Percentiles rank a stretch among this genome's conserved stretches.
Conservation (phyloP, 2,888 invertebrate genomes). For the Oscheius onirici region DNA sequence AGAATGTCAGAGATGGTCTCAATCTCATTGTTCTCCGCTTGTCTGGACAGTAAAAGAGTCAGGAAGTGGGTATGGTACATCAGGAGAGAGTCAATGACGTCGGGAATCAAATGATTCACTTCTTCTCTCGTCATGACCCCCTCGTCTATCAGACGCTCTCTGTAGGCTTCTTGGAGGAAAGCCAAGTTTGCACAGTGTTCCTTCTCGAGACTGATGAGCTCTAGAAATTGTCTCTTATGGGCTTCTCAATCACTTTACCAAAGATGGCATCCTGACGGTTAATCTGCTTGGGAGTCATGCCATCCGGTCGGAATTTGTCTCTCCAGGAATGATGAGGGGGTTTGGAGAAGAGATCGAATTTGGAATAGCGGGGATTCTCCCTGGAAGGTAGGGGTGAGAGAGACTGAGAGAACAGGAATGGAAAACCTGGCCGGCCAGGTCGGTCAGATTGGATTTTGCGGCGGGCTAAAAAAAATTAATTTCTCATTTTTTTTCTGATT, state of each 20-base stretch:
- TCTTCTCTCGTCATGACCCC: conserved; percentile 46
- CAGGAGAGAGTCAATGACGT: conserved; percentile 67
- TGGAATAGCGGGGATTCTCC: conserved; percentile 23
- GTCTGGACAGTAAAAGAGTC: conserved; percentile 56
- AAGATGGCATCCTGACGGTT: conserved; percentile 57
- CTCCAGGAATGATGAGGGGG: conserved; percentile 55
- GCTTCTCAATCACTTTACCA: not conserved
- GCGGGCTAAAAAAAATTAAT: no score
- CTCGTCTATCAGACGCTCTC: conserved; percentile 52
- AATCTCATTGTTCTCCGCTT: conserved; percentile 50
- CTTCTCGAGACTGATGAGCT: conserved; percentile 50
- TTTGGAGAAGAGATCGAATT: conserved; percentile 41
- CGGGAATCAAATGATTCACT: conserved; percentile 58
- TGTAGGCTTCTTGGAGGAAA: conserved; percentile 55
- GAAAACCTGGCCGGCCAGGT: no score
- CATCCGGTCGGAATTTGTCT: conserved; percentile 51
- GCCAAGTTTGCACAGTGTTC: conserved; percentile 59
- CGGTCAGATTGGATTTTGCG: no score
- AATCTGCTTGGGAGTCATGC: conserved; percentile 44
- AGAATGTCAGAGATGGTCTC: conserved; percentile 66
- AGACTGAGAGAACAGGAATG: no score
- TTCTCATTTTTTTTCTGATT: no score
- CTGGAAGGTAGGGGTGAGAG: no score
- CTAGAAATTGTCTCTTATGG: conserved; percentile 34
- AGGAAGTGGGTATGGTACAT: conserved; percentile 65